These are phyloP conservation scores for Gallinago nigripennis DNA, from an alignment of 2,797 vertebrate genomes.

Conservation along the genomic window DNA sequence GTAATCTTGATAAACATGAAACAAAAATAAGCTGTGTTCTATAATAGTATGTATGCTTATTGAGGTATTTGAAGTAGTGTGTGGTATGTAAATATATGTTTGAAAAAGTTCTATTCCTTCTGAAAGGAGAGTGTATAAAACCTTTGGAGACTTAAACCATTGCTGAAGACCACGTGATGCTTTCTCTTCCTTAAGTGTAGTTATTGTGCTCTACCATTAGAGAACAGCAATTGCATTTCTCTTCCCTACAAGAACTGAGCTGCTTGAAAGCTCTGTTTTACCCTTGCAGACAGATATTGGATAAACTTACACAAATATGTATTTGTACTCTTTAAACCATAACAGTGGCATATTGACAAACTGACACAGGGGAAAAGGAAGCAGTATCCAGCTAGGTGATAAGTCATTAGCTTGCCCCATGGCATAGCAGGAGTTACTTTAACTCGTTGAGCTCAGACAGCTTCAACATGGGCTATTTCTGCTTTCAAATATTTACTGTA, in stretches of 20 bases:
- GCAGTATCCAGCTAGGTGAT: neutral
- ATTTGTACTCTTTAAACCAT: neutral
- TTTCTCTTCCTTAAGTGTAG: neutral
- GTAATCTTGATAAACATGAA: neutral
- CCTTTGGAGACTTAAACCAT: neutral
- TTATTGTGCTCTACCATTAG: neutral
- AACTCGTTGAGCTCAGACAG: neutral
- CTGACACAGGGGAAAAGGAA: neutral
- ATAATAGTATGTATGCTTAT: neutral
- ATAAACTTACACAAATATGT: neutral
- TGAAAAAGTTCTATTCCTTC: neutral
- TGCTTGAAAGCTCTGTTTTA: neutral
- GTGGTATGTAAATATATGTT: neutral
- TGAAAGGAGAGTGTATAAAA: neutral
- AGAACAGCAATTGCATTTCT: neutral
- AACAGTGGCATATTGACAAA: neutral
- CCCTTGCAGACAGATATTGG: neutral
- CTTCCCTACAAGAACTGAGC: neutral
- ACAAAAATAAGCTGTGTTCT: neutral
- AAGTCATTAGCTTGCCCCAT: neutral
- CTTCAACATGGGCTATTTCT: conserved; percentile 2
- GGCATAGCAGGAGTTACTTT: neutral
- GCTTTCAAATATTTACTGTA: conserved; percentile 34
- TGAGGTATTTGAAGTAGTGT: neutral
- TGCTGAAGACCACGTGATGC: neutral